A percentile compares a stretch with the other conserved stretches of the same genome.
Conservation (phyloP, 1,140 invertebrate genomes). For the Pristionchus pacificus region DNA sequence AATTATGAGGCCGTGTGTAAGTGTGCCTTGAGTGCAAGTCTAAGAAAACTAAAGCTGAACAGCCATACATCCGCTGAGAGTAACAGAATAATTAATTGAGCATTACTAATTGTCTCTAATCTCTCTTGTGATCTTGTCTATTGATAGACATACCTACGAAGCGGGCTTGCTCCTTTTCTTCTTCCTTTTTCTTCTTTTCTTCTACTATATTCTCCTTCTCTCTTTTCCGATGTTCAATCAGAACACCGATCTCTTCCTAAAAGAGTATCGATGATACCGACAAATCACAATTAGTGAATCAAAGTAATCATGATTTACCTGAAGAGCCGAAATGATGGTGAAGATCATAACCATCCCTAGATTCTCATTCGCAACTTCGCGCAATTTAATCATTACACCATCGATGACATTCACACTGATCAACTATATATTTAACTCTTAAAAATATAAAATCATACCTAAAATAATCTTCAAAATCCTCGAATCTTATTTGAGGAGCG, state of each 20-base stretch:
- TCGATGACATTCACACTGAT: not conserved
- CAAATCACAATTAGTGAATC: slow-evolving; percentile 9
- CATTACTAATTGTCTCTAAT: not conserved
- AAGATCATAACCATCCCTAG: slow-evolving; percentile 95
- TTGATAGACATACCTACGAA: slow-evolving; percentile 39
- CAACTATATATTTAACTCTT: not conserved
- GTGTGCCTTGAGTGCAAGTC: no score
- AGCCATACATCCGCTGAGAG: no score
- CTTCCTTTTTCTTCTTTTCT: slow-evolving; percentile 70
- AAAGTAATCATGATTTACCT: slow-evolving; percentile 65
- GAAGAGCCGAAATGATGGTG: slow-evolving; percentile 81
- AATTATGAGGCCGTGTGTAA: no score
- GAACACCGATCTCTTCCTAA: slow-evolving; percentile 36
- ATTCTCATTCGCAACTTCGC: slow-evolving; percentile 70
- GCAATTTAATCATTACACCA: slow-evolving; percentile 19
- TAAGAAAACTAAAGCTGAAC: no score
- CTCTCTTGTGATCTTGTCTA: not conserved
- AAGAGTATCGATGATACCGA: slow-evolving; percentile 5
- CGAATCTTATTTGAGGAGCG: slow-evolving; percentile 20
- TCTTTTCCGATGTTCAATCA: slow-evolving; percentile 27
- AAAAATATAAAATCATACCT: slow-evolving; percentile 3
- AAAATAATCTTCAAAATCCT: slow-evolving; percentile 25
- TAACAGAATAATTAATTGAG: no score
- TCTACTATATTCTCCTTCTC: slow-evolving; percentile 53
- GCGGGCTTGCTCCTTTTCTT: slow-evolving; percentile 78